These are phyloP conservation scores for Hypomesus transpacificus DNA, from an alignment of 2,113 vertebrate genomes.

Conservation along the genomic window DNA sequence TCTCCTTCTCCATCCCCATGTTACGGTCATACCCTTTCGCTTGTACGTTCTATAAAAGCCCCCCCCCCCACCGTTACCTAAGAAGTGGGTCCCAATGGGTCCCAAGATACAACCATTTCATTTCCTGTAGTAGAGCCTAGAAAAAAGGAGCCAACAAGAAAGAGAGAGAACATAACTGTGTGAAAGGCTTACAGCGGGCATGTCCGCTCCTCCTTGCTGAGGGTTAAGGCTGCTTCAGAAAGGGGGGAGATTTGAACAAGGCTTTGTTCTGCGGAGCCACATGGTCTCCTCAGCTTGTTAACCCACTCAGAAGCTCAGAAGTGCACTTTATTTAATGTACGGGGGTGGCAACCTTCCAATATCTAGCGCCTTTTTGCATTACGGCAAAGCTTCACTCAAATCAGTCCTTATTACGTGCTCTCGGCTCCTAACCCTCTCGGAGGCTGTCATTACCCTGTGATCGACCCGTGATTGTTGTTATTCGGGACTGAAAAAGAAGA, in stretches of 20 bases:
- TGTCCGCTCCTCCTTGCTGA: conserved; percentile 14
- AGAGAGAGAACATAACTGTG: too few species aligned
- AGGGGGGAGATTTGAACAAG: conserved; percentile 37
- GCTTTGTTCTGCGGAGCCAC: conserved; percentile 43
- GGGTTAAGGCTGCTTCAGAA: conserved; percentile 41
- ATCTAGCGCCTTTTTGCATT: conserved; percentile 40
- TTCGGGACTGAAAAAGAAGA: background rate
- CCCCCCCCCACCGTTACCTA: background rate
- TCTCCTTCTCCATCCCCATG: too few species aligned
- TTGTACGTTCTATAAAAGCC: too few species aligned
- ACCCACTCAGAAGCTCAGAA: conserved; percentile 51
- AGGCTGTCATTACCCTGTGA: conserved; percentile 38
- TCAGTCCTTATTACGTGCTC: conserved; percentile 34
- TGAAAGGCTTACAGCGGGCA: too few species aligned
- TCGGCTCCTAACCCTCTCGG: conserved; percentile 13
- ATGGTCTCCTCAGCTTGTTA: conserved; percentile 46
- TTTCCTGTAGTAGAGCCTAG: conserved; percentile 11
- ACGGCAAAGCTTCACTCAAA: conserved; percentile 47
- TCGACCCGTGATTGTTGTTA: conserved; percentile 35
- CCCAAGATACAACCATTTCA: conserved; percentile 12
- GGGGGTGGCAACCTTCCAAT: conserved; percentile 50
- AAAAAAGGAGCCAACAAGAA: too few species aligned
- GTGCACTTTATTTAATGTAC: conserved; percentile 68
- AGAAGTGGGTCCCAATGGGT: conserved; percentile 22
- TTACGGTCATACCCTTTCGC: too few species aligned